phyloP scores from a whole-genome alignment of 30 jellyfish, hydroid and myxozoan genomes.

The Aurelia sp. region DNA sequence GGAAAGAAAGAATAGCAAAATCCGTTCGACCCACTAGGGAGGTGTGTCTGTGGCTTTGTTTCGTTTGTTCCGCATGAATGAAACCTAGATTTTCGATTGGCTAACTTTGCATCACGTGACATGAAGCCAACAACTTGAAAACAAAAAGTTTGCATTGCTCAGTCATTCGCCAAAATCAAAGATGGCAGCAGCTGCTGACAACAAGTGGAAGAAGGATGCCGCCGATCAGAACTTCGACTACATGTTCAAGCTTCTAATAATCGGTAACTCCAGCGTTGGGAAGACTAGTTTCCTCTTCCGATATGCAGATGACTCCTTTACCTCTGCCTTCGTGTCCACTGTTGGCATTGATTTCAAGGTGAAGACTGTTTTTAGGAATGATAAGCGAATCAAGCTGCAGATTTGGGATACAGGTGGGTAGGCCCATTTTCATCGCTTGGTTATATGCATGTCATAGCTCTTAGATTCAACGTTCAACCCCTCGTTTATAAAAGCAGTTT shows the following conservation, averaged over 20 bases:
- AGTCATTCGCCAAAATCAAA: constrained; percentile 42
- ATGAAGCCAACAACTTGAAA: constrained; percentile 29
- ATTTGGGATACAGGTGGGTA: constrained; percentile 95
- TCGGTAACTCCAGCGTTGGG: constrained; percentile 96
- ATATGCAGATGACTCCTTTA: constrained; percentile 96
- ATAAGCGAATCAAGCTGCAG: constrained; percentile 94
- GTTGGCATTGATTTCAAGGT: constrained; percentile 98
- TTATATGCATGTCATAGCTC: no score
- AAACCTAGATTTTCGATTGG: constrained; percentile 13
- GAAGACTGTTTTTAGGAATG: constrained; percentile 94
- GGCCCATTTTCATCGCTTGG: no score
- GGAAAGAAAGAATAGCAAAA: no score
- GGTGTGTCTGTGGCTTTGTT: no score
- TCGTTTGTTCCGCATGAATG: background rate
- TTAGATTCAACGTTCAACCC: no score
- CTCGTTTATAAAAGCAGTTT: no score
- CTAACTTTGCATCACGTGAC: constrained; percentile 24
- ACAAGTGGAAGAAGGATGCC: constrained; percentile 96
- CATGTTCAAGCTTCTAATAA: constrained; percentile 90
- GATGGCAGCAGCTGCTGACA: constrained; percentile 96
- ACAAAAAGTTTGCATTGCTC: constrained; percentile 31
- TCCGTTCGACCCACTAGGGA: no score
- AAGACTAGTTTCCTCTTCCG: constrained; percentile 96
- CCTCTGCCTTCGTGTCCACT: constrained; percentile 98
- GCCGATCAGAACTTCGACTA: constrained; percentile 99